Evolutionary conservation across 2,888 invertebrate species (phyloP), one percentile per base, ranked within the genome.

Genomic region (Dusona sp.): DNA sequence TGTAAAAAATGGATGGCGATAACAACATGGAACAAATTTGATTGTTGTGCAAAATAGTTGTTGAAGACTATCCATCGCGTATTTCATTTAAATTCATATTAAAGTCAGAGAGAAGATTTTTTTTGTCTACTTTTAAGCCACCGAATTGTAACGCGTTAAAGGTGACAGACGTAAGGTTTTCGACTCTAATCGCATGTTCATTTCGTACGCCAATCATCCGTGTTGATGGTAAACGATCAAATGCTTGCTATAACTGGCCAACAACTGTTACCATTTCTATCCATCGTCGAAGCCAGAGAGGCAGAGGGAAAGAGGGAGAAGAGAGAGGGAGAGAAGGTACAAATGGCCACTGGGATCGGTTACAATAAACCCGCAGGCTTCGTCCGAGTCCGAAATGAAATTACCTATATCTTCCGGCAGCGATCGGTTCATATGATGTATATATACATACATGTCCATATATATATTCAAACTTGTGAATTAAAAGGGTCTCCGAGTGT

Each of bases 351-450:
- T 83, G 89, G 89, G 90, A 91, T 91, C 91, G 89, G 91, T 92
- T 92, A 92, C 91, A 92, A 91, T 92, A 90, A 91, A 90, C 90
- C 91, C 88, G 85, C 83, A 85, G 87, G 74, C 81, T 79, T 79
- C 65, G 73, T 42, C 54, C 83, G 38, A 61, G 90, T 88, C 87
- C 88, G 81, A 90, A 90, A 91, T 91, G 89, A 90, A 92, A 92
- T 92, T 91, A 91, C 91, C 91, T 91, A 91, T 91, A 92, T 92
- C 90, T 91, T 91, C 89, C 86, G 88, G 90, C 83, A 70, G 79
- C 88, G 90, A 90, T 91, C 90, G 90, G 88, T 89, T 88, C 87
- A 89, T 90, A 79, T 57, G 57, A 72, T 29, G 61, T 57, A n/a
- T 42, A 79, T 68, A 54, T 25, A 73, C 57, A 65, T 45, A 29